These are phyloP conservation scores for Leptodirus hochenwartii DNA, from an alignment of 2,888 invertebrate genomes.

Conservation along the genomic window DNA sequence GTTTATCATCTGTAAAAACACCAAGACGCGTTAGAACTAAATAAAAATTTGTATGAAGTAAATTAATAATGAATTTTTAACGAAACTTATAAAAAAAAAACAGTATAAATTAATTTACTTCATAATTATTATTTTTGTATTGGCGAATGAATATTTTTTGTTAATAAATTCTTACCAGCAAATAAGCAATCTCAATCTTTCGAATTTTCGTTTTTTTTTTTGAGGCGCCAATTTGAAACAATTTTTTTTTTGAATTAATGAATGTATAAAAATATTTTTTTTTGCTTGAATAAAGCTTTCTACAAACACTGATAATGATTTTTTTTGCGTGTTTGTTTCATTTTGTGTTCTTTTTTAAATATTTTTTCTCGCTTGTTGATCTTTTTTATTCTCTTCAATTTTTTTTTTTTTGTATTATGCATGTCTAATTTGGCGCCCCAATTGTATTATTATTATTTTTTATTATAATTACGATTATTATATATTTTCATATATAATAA, in stretches of 20 bases:
- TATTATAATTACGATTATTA: conserved; percentile 2
- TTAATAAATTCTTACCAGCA: not conserved
- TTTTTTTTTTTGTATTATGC: conserved; percentile 1
- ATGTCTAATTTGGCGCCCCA: not conserved
- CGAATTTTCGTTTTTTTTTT: not conserved
- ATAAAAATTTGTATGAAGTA: too few species aligned
- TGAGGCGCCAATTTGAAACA: too few species aligned
- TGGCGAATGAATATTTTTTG: not conserved
- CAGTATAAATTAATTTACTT: too few species aligned
- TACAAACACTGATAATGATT: conserved; percentile 1
- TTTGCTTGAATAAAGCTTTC: too few species aligned
- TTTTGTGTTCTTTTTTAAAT: conserved; percentile 7
- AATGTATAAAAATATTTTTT: too few species aligned
- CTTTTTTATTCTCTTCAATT: conserved; percentile 3
- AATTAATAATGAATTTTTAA: too few species aligned
- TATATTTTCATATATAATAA: too few species aligned
- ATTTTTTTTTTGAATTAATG: too few species aligned
- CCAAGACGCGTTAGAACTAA: too few species aligned
- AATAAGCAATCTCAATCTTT: not conserved
- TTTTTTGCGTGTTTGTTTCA: conserved; percentile 5
- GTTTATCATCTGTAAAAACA: too few species aligned
- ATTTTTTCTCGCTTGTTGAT: conserved; percentile 6
- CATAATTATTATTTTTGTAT: too few species aligned
- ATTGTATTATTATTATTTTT: conserved; percentile 5
- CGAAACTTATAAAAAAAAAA: too few species aligned